These are phyloP conservation scores for silkworm (Bombyx mori) DNA, from an alignment of 1,140 invertebrate species.

Conservation along the genomic window ASM3026992v2 NC_085130.1:920501-921000, in stretches of 20 bases:
- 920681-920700: constrained; percentile 56
- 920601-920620: constrained; percentile 24
- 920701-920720: constrained; percentile 36
- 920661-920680: constrained; percentile 45
- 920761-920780: no score
- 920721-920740: no score
- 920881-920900: constrained; percentile 1
- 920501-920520: constrained; percentile 27
- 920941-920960: no score
- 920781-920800: no score
- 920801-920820: no score
- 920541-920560: constrained; percentile 37
- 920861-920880: no score
- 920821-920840: no score
- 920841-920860: no score
- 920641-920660: constrained; percentile 46
- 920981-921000: no score
- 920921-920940: no score
- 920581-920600: constrained; percentile 11
- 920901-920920: background rate
- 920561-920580: constrained; percentile 20
- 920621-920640: constrained; percentile 36
- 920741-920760: no score
- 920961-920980: no score
- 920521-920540: constrained; percentile 46